Evolutionary conservation across 2,888 invertebrate species (phyloP).

Genomic region (Lutraria lutraria): DNA sequence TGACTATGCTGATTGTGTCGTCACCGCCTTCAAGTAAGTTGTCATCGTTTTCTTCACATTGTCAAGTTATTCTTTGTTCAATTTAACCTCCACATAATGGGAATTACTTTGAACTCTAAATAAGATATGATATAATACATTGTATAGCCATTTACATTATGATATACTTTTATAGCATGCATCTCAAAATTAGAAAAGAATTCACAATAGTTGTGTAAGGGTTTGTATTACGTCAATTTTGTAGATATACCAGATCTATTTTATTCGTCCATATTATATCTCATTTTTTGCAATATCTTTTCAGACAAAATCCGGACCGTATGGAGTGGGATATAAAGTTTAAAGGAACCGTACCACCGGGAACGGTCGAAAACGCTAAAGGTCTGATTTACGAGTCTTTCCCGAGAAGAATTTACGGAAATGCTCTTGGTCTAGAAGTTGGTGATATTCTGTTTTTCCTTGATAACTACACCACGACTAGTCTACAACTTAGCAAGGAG

Average conservation of each 20-base stretch:
- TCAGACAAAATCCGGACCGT: conserved; percentile 68
- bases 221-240: no score
- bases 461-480: conserved; percentile 70
- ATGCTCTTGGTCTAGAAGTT: conserved; percentile 66
- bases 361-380: conserved; percentile 58
- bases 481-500: conserved; percentile 63
- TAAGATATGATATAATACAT: no score
- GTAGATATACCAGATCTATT: no score
- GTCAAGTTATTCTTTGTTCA: no score
- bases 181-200: no score
- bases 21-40: conserved; percentile 69
- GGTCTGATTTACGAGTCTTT: conserved; percentile 67
- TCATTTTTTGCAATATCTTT: conserved; percentile 2
- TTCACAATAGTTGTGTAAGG: no score
- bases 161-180: no score
- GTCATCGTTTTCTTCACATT: not conserved
- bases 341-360: conserved; percentile 70
- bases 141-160: no score
- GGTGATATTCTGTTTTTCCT: conserved; percentile 74
- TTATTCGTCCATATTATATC: no score
- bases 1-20: conserved; percentile 71
- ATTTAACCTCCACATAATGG: no score
- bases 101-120: no score
- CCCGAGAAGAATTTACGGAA: conserved; percentile 62
- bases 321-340: conserved; percentile 74